These are phyloP conservation scores for Dicaeum eximium DNA, from an alignment of 2,113 vertebrate species.

Conservation along the genomic window DNA sequence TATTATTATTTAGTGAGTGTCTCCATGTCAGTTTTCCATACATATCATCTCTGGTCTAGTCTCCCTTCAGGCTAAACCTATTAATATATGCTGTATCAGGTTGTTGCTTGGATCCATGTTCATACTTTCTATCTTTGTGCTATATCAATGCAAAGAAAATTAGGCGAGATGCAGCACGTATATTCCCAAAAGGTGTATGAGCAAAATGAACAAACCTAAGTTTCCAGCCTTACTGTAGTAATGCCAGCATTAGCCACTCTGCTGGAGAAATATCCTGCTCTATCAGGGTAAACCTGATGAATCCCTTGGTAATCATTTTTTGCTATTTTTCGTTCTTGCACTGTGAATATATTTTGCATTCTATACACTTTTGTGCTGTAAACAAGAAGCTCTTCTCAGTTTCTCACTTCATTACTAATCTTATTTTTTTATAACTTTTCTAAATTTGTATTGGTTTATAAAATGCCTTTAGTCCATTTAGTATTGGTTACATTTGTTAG, in stretches of 20 bases:
- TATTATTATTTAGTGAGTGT: constrained; percentile 30
- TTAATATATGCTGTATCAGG: constrained; percentile 4
- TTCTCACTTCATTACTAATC: constrained; percentile 11
- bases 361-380: not conserved
- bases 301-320: not conserved
- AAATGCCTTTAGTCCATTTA: not conserved
- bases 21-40: not conserved
- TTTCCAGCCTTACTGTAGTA: not conserved
- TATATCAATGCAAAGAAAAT: constrained; percentile 30
- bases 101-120: constrained; percentile 34
- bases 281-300: not conserved
- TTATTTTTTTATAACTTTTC: constrained; percentile 1
- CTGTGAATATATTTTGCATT: constrained; percentile 21
- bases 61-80: not conserved
- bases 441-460: not conserved
- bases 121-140: constrained; percentile 52
- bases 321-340: not conserved
- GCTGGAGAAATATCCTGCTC: not conserved
- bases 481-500: not conserved
- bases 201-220: constrained; percentile 7
- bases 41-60: not conserved
- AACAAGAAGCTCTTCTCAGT: constrained; percentile 4
- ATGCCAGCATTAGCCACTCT: constrained; percentile 21
- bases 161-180: constrained; percentile 14
- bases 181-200: constrained; percentile 47